Evolutionary conservation across 2,113 vertebrate species (phyloP), one percentile per base, ranked within the genome.

Genomic region (Artemisiospiza belli): DNA sequence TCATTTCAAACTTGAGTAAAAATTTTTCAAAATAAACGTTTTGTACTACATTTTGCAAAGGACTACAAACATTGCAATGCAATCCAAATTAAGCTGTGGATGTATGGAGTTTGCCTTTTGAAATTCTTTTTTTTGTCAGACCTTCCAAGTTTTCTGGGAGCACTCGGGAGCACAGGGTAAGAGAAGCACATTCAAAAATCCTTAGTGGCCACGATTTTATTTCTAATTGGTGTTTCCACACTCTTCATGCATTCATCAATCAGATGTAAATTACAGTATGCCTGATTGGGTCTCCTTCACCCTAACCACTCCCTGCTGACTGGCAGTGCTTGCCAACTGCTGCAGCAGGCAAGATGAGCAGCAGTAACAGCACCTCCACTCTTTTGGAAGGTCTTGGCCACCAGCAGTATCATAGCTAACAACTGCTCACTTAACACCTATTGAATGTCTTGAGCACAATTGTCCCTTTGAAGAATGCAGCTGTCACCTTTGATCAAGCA

Each of bases 261-360:
- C 97, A 96, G 89, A 81, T 94, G 89, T 86, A 96, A 97, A 95
- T 93, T 87, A 79, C 59, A 93, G 83, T 39, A 90, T 80, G 91
- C 89, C 90, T 93, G 96, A 92, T 70, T 93, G 88, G 63, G 82
- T 91, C 86, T 92, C 83, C 94, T 95, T 95, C 66, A 96, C 82
- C 94, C 83, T 89, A 83, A 59, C 87, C 69, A 43, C 74, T 96
- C 93, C 95, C 95, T 95, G 92, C 94, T 96, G 96, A 90, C 95
- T 89, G 61, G n/a, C 66, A 90, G 94, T 95, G 94, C 90, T 94
- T 96, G 96, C 96, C 97, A 98, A 96, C 94, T 98, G 95, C 96
- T 95, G 70, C 83, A 95, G 93, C 23, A 85, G 97, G 93, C 77
- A 88, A 80, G 87, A 95, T 27, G 91, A 96, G 89, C 94, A 94